Evolutionary conservation across 2,888 invertebrate genomes (phyloP).

Genomic region (Sarcophaga subvicina): DNA sequence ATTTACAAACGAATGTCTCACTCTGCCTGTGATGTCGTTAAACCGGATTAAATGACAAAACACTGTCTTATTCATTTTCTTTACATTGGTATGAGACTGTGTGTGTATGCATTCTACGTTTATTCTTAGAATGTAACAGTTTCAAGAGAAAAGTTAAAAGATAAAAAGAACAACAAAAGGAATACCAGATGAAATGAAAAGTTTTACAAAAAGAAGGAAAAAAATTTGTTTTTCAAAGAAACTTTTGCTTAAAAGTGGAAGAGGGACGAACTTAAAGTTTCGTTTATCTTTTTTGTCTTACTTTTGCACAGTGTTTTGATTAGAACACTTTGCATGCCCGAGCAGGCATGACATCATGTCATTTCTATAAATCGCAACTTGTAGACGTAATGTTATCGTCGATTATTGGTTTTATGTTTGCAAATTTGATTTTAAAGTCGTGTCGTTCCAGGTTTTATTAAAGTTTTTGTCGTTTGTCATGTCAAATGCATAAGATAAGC

Average conservation of each 20-base stretch:
- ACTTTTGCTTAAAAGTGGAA: constrained; percentile 41
- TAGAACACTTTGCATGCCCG: background rate
- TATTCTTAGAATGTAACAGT: constrained; percentile 25
- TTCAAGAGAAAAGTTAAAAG: constrained; percentile 29
- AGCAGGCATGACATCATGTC: background rate
- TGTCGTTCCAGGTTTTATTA: too few species aligned
- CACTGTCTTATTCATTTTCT: background rate
- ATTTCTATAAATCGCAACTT: too few species aligned
- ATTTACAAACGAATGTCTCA: background rate
- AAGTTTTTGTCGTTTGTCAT: too few species aligned
- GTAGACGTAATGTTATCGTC: too few species aligned
- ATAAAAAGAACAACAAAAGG: background rate
- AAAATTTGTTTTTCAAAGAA: constrained; percentile 35
- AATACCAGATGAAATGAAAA: constrained; percentile 22
- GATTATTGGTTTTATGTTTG: too few species aligned
- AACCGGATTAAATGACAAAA: background rate
- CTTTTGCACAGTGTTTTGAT: constrained; percentile 44
- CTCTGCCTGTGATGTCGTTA: background rate
- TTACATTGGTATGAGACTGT: background rate
- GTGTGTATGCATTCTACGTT: background rate
- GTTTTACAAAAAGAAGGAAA: background rate
- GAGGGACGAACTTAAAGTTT: constrained; percentile 23
- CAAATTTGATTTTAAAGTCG: too few species aligned
- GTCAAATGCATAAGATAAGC: too few species aligned
- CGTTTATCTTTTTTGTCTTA: background rate